Percentiles rank a stretch among this genome's conserved stretches.
phyloP scores from a whole-genome alignment of 2,797 vertebrate genomes.

The Sternarchorhynchus goeldii region DNA sequence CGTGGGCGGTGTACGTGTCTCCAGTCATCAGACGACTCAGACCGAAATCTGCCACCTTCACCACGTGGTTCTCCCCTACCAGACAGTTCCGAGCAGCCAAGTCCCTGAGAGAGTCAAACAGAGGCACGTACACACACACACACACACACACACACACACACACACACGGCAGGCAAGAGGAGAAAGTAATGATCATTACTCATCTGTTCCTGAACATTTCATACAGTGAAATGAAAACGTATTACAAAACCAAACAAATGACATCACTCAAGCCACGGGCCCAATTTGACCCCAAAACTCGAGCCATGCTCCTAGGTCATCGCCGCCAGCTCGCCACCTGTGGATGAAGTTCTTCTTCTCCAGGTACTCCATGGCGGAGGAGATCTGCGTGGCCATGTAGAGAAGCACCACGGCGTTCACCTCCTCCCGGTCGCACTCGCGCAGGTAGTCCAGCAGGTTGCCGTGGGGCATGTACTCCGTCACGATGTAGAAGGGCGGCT shows the following conservation, averaged over 20 bases:
- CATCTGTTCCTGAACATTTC: no score
- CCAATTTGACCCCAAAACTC: no score
- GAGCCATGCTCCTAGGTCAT: no score
- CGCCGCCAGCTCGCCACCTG: slow-evolving; percentile 73
- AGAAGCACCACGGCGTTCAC: slow-evolving; percentile 96
- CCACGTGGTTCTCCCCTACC: slow-evolving; percentile 96
- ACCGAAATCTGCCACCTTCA: slow-evolving; percentile 98
- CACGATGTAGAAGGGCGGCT: slow-evolving; percentile 98
- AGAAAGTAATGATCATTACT: no score
- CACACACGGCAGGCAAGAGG: no score
- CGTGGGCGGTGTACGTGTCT: slow-evolving; percentile 97
- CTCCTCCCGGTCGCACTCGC: slow-evolving; percentile 94
- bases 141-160: no score
- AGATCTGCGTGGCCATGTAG: slow-evolving; percentile 99
- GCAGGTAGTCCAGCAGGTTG: slow-evolving; percentile 94
- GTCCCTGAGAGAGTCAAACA: slow-evolving; percentile 77
- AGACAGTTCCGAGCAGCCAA: slow-evolving; percentile 96
- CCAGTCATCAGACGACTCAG: slow-evolving; percentile 97
- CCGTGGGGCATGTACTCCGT: slow-evolving; percentile 99
- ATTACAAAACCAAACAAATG: no score
- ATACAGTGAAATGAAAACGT: no score
- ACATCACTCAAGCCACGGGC: no score
- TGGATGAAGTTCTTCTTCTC: slow-evolving; percentile 99
- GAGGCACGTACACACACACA: no score
- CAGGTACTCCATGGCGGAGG: slow-evolving; percentile 98